A percentile compares a stretch with the other conserved stretches of the same genome.
phyloP scores from a whole-genome alignment of 1,140 invertebrate species.

The Monochamus saltuarius region DNA sequence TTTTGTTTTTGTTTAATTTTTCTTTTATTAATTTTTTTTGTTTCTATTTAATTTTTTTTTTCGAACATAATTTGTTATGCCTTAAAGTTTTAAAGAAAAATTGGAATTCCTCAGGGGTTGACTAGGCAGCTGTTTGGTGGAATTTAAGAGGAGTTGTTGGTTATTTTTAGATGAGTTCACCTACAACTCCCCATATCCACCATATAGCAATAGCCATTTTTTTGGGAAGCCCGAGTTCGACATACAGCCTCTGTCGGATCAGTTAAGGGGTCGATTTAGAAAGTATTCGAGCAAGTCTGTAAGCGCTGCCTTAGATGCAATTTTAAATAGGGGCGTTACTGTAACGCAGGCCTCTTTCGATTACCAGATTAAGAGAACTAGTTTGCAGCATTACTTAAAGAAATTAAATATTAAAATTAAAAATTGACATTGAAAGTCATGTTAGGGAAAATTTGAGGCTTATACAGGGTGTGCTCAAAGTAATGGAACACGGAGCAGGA shows the following conservation, averaged over 20 bases:
- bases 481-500: too few species aligned
- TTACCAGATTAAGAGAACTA: conserved; percentile 60
- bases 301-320: conserved; percentile 57
- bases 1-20: too few species aligned
- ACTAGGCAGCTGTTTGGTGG: conserved; percentile 33
- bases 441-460: not conserved
- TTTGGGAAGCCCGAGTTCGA: conserved; percentile 21
- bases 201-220: conserved; percentile 29
- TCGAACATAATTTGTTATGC: too few species aligned
- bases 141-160: conserved; percentile 29
- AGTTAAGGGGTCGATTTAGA: conserved; percentile 36
- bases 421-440: not conserved
- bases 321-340: conserved; percentile 57
- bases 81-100: too few species aligned
- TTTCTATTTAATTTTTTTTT: too few species aligned
- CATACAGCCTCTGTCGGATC: conserved; percentile 33
- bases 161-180: conserved; percentile 40
- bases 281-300: conserved; percentile 58
- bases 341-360: conserved; percentile 57
- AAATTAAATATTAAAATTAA: conserved; percentile 55
- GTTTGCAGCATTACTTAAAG: conserved; percentile 60
- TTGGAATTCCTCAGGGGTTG: not conserved
- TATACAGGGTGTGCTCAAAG: too few species aligned
- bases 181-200: conserved; percentile 35
- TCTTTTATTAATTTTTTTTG: too few species aligned